phyloP scores from a whole-genome alignment of 2,113 vertebrate species.

The Egretta garzetta region DNA sequence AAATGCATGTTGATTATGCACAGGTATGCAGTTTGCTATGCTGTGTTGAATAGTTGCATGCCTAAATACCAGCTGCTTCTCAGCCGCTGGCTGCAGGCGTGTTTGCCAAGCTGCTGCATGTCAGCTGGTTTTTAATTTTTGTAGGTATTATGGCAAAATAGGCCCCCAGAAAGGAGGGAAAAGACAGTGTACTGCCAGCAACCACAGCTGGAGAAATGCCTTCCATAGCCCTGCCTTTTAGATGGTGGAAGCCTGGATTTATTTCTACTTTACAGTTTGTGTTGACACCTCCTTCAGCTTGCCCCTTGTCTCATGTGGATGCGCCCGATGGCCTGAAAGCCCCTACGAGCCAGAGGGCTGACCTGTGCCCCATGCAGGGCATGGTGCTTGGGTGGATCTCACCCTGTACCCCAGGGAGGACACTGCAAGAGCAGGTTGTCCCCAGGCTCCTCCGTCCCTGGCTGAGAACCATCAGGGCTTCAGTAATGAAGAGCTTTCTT shows the following conservation, averaged over 20 bases:
- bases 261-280: neutral
- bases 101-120: neutral
- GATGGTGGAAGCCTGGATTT: neutral
- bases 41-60: neutral
- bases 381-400: rapidly evolving
- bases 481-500: neutral
- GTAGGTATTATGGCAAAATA: neutral
- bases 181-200: neutral
- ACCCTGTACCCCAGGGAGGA: rapidly evolving
- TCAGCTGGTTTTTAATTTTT: neutral
- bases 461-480: neutral
- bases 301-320: neutral
- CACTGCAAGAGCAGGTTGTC: neutral
- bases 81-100: neutral
- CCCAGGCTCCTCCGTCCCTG: neutral
- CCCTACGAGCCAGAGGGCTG: neutral
- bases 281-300: neutral
- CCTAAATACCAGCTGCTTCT: neutral
- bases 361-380: neutral
- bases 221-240: neutral
- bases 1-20: rapidly evolving
- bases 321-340: neutral
- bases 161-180: neutral
- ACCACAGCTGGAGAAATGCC: neutral
- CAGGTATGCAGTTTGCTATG: neutral